Percentiles rank a stretch among this genome's conserved stretches.
These are phyloP conservation scores for Serrognathus titanus DNA, from an alignment of 2,888 invertebrate species.

Conservation along the genomic window DNA sequence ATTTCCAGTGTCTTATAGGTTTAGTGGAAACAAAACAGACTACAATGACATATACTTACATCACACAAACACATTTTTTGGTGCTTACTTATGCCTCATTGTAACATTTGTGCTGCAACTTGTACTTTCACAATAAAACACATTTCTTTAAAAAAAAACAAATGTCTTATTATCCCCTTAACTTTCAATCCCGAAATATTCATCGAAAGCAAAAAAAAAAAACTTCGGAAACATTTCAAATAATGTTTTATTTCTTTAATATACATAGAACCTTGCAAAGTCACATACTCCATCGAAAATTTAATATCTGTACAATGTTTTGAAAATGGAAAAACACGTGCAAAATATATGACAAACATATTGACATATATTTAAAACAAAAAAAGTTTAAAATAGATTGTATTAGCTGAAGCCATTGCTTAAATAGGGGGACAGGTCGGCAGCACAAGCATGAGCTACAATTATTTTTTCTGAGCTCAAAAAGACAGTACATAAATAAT, in stretches of 20 bases:
- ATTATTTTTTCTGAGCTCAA: background rate
- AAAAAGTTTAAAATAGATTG: background rate
- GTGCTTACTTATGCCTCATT: conserved; percentile 45
- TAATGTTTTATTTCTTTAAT: conserved; percentile 13
- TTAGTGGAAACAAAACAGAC: conserved; percentile 23
- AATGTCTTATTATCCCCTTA: too few relatives aligned
- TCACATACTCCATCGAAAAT: conserved; percentile 11
- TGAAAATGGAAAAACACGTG: conserved; percentile 12
- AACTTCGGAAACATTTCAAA: conserved; percentile 7
- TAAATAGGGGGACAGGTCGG: conserved; percentile 7
- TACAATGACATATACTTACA: conserved; percentile 13
- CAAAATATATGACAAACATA: conserved; percentile 12
- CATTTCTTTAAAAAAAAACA: conserved; percentile 18
- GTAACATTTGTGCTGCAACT: conserved; percentile 44
- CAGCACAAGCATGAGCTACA: conserved; percentile 7
- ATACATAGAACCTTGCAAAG: conserved; percentile 12
- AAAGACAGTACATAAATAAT: conserved; percentile 11
- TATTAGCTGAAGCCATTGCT: conserved; percentile 8
- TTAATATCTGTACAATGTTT: conserved; percentile 9
- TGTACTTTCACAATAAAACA: conserved; percentile 30
- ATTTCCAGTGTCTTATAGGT: conserved; percentile 36
- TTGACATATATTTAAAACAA: conserved; percentile 7
- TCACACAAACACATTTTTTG: conserved; percentile 30
- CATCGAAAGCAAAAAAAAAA: too few relatives aligned
- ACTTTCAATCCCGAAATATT: too few relatives aligned